A percentile compares a stretch with the other conserved stretches of the same genome.
phyloP scores from a whole-genome alignment of 1,140 invertebrate species.

The Delia radicum region DNA sequence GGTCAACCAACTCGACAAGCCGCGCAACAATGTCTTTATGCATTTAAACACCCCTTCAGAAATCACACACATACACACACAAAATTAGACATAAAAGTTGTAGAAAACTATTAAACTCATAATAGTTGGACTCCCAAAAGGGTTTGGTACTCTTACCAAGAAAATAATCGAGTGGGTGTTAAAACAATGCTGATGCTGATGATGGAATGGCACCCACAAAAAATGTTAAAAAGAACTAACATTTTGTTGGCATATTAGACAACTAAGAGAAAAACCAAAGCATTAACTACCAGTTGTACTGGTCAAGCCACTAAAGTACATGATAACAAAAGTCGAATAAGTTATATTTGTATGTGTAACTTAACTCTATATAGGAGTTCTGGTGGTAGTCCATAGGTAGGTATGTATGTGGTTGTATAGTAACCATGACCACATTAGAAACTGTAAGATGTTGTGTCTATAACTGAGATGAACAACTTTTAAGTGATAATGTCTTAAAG shows the following conservation, averaged over 20 bases:
- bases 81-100: neutral
- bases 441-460: neutral
- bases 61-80: slow-evolving; percentile 9
- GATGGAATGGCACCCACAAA: neutral
- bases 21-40: slow-evolving; percentile 24
- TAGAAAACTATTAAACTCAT: neutral
- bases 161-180: slow-evolving; percentile 10
- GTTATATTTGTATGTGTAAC: neutral
- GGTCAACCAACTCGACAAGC: slow-evolving; percentile 30
- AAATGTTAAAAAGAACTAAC: neutral
- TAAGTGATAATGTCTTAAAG: too few relatives aligned
- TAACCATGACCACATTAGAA: neutral
- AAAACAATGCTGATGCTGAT: neutral
- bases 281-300: slow-evolving; percentile 7
- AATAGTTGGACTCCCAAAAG: slow-evolving; percentile 8
- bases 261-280: neutral
- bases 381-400: too few relatives aligned
- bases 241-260: slow-evolving; percentile 10
- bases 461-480: slow-evolving; percentile 1
- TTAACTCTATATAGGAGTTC: neutral
- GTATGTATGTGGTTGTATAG: neutral
- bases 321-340: neutral
- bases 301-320: slow-evolving; percentile 12
- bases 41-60: neutral
- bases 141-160: neutral